Conservation (phyloP, 2,888 invertebrate genomes). For the Pyrochroa serraticornis region DNA sequence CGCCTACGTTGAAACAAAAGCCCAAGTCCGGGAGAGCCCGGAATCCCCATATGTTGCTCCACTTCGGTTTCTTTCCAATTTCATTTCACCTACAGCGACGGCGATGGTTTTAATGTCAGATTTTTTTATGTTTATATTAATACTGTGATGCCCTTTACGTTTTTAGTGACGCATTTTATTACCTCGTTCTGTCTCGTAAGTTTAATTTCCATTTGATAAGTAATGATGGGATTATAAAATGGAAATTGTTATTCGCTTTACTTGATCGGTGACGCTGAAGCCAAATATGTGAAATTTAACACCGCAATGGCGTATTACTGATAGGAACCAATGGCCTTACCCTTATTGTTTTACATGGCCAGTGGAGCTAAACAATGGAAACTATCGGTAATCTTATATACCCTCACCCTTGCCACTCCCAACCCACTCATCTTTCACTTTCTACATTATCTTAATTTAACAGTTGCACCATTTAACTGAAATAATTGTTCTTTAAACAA, state of each 20-base stretch:
- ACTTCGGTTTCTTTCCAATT: conserved; percentile 9
- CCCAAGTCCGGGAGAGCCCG: conserved; percentile 23
- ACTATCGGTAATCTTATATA: conserved; percentile 8
- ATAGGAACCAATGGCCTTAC: conserved; percentile 18
- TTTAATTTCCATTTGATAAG: too few species aligned
- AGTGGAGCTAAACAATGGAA: conserved; percentile 14
- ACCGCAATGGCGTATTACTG: conserved; percentile 15
- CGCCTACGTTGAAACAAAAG: conserved; percentile 44
- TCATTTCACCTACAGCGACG: conserved; percentile 3
- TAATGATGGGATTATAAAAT: background rate
- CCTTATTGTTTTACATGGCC: conserved; percentile 23
- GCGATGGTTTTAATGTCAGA: background rate
- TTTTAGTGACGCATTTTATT: conserved; percentile 5
- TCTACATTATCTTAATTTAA: too few species aligned
- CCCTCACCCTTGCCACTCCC: conserved; percentile 1
- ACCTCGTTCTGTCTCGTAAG: background rate
- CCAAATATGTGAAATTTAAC: conserved; percentile 15
- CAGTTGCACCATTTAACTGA: too few species aligned
- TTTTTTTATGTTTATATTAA: background rate
- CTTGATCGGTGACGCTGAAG: conserved; percentile 2
- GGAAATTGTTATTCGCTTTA: background rate
- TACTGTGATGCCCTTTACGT: conserved; percentile 4
- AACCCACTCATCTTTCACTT: too few species aligned
- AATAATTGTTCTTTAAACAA: too few species aligned
- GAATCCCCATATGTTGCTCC: conserved; percentile 12